Base-by-base conservation (phyloP, 2,888 invertebrate species). In the Andrena bicolor region DNA sequence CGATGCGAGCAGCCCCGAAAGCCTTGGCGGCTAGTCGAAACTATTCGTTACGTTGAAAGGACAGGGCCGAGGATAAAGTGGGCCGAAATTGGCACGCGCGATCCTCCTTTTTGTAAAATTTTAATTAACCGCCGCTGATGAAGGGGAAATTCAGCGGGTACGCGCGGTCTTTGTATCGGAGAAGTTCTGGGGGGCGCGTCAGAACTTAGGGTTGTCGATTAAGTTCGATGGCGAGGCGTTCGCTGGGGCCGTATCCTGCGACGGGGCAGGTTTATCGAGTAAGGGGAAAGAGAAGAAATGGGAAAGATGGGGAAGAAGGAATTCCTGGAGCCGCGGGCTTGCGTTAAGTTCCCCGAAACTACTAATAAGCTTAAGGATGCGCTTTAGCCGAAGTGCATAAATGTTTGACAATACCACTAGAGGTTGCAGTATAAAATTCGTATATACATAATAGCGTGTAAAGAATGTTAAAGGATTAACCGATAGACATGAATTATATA, bases 341-440 rank as follows among this genome's bases (percentile, higher is more conserved):
- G 53, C 75, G n/a, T 83, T 71, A 78, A 82, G 82, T 78, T 83
- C 64, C 83, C 78, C 61, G 74, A 81, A 77, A 86, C 82, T 88
- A 88, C 76, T 85, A 80, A 80, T 88, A 88, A 88, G 86, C 88
- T 88, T 88, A 86, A 89, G 56, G 88, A 88, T 92, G 91, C 92
- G 90, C 90, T 92, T 56, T 90, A 86, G 88, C 88, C 87, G 76
- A 88, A 88, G 91, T 90, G 92, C 92, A 90, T 90, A 90, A 91
- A 91, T 90, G 91, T 92, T 91, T 92, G 92, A 92, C 92, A 92
- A 92, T 92, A 91, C 92, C 88, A 91, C 76, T 91, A 92, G 89
- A 90, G 90, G 89, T 92, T 91, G 90, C 90, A 90, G 86, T 88
- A 87, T 85, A 86, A 61, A 83, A 89, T 86, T 85, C 82, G 78